These are phyloP conservation scores for Himalopsyche kuldschensis DNA, from an alignment of 2,888 invertebrate species.

Conservation along the genomic window DNA sequence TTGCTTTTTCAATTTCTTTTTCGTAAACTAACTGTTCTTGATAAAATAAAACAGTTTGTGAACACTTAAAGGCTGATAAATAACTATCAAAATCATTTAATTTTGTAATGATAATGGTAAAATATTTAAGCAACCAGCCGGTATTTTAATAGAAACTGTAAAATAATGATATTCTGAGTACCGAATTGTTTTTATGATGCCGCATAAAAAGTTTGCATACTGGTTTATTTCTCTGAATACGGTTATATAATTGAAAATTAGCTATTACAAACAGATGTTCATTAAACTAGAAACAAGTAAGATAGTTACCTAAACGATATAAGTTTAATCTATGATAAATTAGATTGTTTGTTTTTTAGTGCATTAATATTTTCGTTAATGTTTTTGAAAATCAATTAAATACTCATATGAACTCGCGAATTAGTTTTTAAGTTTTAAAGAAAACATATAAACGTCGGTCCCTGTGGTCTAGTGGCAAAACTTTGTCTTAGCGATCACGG, in stretches of 20 bases:
- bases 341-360: background rate
- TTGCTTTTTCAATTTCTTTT: too few relatives aligned
- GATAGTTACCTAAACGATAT: background rate
- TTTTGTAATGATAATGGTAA: background rate
- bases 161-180: background rate
- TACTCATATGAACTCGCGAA: too few relatives aligned
- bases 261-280: background rate
- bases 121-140: background rate
- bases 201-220: background rate
- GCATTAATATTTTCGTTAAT: background rate
- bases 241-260: background rate
- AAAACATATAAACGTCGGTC: too few relatives aligned
- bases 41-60: background rate
- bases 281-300: background rate
- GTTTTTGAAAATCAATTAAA: too few relatives aligned
- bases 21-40: background rate
- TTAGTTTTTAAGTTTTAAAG: too few relatives aligned
- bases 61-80: background rate
- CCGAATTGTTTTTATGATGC: background rate
- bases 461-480: too few relatives aligned
- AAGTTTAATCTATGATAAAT: too few relatives aligned
- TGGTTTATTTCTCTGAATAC: background rate
- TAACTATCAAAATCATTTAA: background rate
- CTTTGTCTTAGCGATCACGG: too few relatives aligned
- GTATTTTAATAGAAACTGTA: background rate